Conservation (phyloP, 2,888 invertebrate genomes). For the Sussaba pulchella region DNA sequence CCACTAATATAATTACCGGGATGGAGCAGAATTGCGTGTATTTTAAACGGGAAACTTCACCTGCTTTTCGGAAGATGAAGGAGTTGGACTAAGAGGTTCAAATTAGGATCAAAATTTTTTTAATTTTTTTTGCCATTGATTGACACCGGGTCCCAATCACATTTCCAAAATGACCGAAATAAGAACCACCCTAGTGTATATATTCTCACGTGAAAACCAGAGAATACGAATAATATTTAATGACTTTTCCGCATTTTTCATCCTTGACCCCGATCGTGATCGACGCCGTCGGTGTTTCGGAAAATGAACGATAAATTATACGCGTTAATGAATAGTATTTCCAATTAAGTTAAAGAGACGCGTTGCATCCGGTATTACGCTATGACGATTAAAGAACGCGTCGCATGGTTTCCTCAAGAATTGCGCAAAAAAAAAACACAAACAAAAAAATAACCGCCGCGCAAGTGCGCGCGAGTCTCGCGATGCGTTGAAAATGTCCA, state of each 20-base stretch:
- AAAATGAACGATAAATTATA: constrained; percentile 35
- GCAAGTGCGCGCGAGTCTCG: constrained; percentile 56
- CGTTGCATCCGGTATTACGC: constrained; percentile 58
- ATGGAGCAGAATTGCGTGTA: too few relatives aligned
- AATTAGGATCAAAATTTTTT: too few relatives aligned
- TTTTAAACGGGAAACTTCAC: too few relatives aligned
- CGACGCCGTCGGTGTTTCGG: constrained; percentile 43
- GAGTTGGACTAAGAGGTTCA: too few relatives aligned
- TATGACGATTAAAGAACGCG: constrained; percentile 22
- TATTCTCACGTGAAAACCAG: too few relatives aligned
- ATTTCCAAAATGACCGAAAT: not conserved
- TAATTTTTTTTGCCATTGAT: not conserved
- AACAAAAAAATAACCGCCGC: constrained; percentile 38
- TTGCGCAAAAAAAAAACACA: constrained; percentile 66
- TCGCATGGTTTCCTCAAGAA: constrained; percentile 5
- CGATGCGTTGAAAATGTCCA: constrained; percentile 67
- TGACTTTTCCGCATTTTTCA: not conserved
- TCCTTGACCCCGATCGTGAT: constrained; percentile 44
- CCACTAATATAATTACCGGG: too few relatives aligned
- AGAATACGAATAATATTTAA: too few relatives aligned
- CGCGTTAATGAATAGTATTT: constrained; percentile 46
- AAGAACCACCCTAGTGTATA: too few relatives aligned
- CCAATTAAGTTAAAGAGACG: constrained; percentile 49
- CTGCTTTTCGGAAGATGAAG: too few relatives aligned
- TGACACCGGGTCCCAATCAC: too few relatives aligned